These are phyloP conservation scores for Porites divaricata DNA, from an alignment of 92 coral and sea anemone species.

Conservation along the genomic window DNA sequence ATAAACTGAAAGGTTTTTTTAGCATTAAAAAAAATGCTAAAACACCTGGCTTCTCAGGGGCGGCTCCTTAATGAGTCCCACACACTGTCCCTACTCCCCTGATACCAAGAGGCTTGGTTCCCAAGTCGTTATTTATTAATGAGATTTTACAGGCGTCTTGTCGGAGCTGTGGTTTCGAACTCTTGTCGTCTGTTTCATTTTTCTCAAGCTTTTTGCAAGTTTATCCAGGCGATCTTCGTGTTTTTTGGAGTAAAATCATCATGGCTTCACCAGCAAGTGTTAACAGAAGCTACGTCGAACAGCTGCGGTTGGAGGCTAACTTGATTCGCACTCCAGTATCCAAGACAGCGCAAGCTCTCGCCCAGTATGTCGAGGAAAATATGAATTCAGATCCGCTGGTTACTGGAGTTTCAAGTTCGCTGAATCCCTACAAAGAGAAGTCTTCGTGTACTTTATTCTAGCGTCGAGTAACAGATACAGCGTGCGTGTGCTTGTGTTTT, in stretches of 20 bases:
- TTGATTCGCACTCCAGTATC: conserved; percentile 55
- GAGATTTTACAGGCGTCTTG: background rate
- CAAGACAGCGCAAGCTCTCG: conserved; percentile 51
- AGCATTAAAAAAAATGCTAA: too few species aligned
- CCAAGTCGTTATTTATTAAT: conserved; percentile 34
- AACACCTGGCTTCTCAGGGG: too few species aligned
- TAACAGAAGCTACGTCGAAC: conserved; percentile 45
- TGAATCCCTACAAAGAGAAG: conserved; percentile 69
- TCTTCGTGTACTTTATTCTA: conserved; percentile 48
- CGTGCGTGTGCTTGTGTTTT: conserved; percentile 2
- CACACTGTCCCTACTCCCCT: background rate
- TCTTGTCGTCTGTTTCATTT: background rate
- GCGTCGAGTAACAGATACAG: background rate
- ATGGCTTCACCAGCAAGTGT: conserved; percentile 52
- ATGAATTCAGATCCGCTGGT: conserved; percentile 58
- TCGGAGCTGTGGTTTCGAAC: background rate
- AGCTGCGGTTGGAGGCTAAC: conserved; percentile 57
- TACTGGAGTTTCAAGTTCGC: conserved; percentile 61
- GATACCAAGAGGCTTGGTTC: background rate
- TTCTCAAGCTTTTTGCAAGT: background rate
- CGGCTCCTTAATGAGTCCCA: too few species aligned
- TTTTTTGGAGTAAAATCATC: background rate
- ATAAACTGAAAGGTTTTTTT: too few species aligned
- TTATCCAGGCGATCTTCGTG: background rate
- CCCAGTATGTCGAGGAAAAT: conserved; percentile 54